phyloP scores from a whole-genome alignment of 2,113 vertebrate species.

The Rynchops niger region DNA sequence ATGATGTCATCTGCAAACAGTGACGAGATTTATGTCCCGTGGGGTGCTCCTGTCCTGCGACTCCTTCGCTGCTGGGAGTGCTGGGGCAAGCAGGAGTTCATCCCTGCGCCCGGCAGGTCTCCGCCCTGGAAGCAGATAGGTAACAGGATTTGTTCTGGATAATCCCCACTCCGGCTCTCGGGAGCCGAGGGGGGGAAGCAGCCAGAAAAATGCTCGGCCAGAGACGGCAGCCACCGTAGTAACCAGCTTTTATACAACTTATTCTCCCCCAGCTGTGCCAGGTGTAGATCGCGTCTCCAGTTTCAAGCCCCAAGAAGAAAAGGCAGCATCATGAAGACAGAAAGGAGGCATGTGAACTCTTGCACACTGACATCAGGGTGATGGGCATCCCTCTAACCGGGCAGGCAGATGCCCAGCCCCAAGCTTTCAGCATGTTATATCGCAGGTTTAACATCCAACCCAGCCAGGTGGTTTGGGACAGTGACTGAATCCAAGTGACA shows the following conservation, averaged over 20 bases:
- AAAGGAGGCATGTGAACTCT: neutral
- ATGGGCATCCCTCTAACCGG: neutral
- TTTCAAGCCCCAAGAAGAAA: neutral
- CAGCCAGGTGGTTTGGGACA: neutral
- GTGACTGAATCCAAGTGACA: neutral
- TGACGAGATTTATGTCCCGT: neutral
- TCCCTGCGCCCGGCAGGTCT: neutral
- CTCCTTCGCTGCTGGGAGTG: neutral
- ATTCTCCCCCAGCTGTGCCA: neutral
- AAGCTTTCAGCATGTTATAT: neutral
- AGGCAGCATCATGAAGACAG: neutral
- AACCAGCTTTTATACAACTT: neutral
- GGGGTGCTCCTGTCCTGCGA: neutral
- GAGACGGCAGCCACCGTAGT: neutral
- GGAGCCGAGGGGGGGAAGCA: neutral
- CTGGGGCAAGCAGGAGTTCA: neutral
- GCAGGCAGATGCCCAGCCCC: neutral
- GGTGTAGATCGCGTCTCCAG: neutral
- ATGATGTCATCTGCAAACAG: neutral
- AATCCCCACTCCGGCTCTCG: accelerated
- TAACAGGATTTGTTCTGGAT: conserved; percentile 35
- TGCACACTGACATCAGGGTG: neutral
- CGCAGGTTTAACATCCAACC: neutral
- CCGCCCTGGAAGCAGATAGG: neutral
- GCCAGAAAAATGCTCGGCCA: neutral